Percentiles rank a stretch among this genome's conserved stretches.
phyloP scores from a whole-genome alignment of 2,797 vertebrate species.

The Argyrosomus regius region DNA sequence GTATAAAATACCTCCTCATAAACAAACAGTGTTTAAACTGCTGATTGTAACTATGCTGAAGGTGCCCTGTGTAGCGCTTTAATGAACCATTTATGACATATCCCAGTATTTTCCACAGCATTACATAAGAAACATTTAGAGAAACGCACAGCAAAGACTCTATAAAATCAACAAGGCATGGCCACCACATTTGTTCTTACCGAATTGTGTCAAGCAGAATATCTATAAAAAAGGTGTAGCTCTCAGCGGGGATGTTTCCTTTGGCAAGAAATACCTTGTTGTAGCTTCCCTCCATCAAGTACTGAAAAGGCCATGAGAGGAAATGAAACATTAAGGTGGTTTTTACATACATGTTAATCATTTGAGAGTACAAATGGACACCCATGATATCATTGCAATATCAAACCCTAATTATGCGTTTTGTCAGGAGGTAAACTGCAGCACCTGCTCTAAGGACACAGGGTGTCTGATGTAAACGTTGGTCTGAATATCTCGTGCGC shows the following conservation, averaged over 20 bases:
- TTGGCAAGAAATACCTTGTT: constrained; percentile 98
- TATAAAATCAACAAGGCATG: not conserved
- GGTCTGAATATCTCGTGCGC: constrained; percentile 92
- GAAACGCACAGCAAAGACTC: not conserved
- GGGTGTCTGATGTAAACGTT: constrained; percentile 97
- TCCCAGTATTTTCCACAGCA: not conserved
- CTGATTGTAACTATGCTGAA: not conserved
- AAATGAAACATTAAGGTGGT: constrained; percentile 1
- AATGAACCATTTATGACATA: not conserved
- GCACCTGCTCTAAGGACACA: constrained; percentile 94
- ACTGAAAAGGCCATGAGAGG: constrained; percentile 79
- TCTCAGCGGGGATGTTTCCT: constrained; percentile 96
- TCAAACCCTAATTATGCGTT: not conserved
- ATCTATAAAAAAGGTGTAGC: constrained; percentile 97
- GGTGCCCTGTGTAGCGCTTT: not conserved
- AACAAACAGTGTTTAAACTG: not conserved
- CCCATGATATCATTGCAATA: not conserved
- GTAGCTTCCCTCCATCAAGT: constrained; percentile 98
- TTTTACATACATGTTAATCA: not conserved
- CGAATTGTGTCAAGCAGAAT: constrained; percentile 97
- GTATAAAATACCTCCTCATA: not conserved
- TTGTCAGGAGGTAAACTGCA: not conserved
- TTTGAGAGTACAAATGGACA: not conserved
- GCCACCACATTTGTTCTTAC: constrained; percentile 73
- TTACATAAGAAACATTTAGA: not conserved